Evolutionary conservation across 2,113 vertebrate species (phyloP).

Genomic region (Gambusia holbrooki): DNA sequence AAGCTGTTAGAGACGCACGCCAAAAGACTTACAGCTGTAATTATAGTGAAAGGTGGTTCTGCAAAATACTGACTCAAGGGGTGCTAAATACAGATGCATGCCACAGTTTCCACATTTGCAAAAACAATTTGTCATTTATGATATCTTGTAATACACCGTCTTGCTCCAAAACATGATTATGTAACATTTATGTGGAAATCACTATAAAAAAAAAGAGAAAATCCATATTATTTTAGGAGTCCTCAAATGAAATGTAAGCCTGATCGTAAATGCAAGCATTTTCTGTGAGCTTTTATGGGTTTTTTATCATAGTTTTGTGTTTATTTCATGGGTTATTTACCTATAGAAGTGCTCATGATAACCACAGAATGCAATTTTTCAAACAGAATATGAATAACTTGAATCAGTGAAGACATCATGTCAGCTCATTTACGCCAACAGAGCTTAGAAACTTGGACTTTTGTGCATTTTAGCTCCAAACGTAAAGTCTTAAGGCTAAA

Average conservation of each 20-base stretch:
- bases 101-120: too few species aligned
- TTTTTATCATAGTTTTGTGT: background rate
- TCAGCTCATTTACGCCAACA: background rate
- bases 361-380: background rate
- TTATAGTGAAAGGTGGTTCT: background rate
- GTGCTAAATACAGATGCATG: too few species aligned
- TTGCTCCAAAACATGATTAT: background rate
- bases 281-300: background rate
- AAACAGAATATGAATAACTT: constrained; percentile 8
- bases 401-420: constrained; percentile 6
- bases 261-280: background rate
- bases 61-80: background rate
- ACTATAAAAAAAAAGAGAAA: background rate
- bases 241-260: background rate
- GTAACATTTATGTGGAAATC: background rate
- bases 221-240: background rate
- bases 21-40: background rate
- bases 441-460: too few species aligned
- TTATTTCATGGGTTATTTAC: background rate
- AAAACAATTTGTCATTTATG: too few species aligned
- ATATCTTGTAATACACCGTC: background rate
- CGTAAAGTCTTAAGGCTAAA: background rate
- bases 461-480: background rate
- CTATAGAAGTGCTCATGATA: constrained; percentile 8
- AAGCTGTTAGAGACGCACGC: background rate